Conservation (phyloP, 2,888 invertebrate species). For the Schizotus pectinicornis region DNA sequence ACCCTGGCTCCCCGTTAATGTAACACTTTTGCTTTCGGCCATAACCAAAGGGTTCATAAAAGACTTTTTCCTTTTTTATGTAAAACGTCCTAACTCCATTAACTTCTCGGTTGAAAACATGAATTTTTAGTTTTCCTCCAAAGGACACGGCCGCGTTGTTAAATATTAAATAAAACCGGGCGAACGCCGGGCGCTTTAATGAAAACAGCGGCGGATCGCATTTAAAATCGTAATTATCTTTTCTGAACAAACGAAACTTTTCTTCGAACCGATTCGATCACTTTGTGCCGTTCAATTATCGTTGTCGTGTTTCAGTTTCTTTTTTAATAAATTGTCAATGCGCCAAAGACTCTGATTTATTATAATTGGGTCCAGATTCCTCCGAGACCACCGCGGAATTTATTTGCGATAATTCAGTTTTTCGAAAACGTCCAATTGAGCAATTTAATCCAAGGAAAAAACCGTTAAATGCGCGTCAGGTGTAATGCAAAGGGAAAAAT, state of each 20-base stretch:
- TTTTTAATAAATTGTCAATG: slow-evolving; percentile 3
- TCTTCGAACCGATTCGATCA: too few relatives aligned
- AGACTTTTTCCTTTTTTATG: slow-evolving; percentile 59
- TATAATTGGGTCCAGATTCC: too few relatives aligned
- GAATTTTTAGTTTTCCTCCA: slow-evolving; percentile 37
- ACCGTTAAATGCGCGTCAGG: background rate
- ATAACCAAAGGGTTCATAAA: slow-evolving; percentile 52
- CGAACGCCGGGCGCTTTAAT: too few relatives aligned
- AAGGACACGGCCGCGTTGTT: slow-evolving; percentile 23
- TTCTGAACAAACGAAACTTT: too few relatives aligned
- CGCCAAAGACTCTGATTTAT: too few relatives aligned
- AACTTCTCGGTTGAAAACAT: slow-evolving; percentile 44
- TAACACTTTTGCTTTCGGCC: slow-evolving; percentile 54
- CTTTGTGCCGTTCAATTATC: background rate
- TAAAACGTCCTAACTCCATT: slow-evolving; percentile 52
- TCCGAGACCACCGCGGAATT: too few relatives aligned
- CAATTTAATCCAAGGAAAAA: background rate
- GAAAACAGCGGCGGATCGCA: background rate
- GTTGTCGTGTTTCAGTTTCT: background rate
- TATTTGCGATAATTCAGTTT: too few relatives aligned
- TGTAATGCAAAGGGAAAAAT: background rate
- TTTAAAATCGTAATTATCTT: slow-evolving; percentile 11
- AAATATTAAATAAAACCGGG: slow-evolving; percentile 27
- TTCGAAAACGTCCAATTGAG: background rate
- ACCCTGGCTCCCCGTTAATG: slow-evolving; percentile 47